Evolutionary conservation across 2,888 invertebrate genomes (phyloP), one percentile per base, ranked within the genome.

Genomic region (Eustalomyia histrio): DNA sequence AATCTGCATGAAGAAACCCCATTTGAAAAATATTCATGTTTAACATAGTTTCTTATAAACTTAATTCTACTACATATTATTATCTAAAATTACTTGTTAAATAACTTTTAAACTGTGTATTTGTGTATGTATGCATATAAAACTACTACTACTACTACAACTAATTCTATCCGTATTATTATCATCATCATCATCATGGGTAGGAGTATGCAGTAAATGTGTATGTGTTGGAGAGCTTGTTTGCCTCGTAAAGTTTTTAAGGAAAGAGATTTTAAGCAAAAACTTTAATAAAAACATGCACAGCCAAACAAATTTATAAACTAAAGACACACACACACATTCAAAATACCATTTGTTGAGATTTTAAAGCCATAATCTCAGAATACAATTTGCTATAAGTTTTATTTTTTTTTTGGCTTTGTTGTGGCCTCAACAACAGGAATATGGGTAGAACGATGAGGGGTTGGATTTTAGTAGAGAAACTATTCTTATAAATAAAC

Each of bases 391-490:
- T 71, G 58, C 57, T 57, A 71, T 57, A 79, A 81, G 69, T 81
- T 67, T 78, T 29, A 39, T 39, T 35, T 35, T 35, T 35, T 8
- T 47, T 33, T 73, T 79, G 78, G 78, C 73, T 78, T 68, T 79
- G 79, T 74, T 81, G 81, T 75, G 81, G 81, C 71, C 75, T 74
- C 65, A 78, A 78, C 78, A 53, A 74, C 78, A 47, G n/a, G 4
- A 47, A 47, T n/a, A 5, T 9, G 43, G 43, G 43, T n/a, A n/a
- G 43, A 47, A n/a, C n/a, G n/a, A n/a, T 4, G 43, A 47, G 14
- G 43, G 43, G 39, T 6, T 29, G 6, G n/a, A 5, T 5, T 47
- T n/a, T 47, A 14, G 6, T 47, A n/a, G 29, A 57, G 29, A 16
- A 29, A 57, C 57, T n/a, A 57, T 29, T 29, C 29, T 29, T 29